These are phyloP conservation scores for Himalopsyche japonica DNA, from an alignment of 2,888 invertebrate genomes.

Conservation along the genomic window DNA sequence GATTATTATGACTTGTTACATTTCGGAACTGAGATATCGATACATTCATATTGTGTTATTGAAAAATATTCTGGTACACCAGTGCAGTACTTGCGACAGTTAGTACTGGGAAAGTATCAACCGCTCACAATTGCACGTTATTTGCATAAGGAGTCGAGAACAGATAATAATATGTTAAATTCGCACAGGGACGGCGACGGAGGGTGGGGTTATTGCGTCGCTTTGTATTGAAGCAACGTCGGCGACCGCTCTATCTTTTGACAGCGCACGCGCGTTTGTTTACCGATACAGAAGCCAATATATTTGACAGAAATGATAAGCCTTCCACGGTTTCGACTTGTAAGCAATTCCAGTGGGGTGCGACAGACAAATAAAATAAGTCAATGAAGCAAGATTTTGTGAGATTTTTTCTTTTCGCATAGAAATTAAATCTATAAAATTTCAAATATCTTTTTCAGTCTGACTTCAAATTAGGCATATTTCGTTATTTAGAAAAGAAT, in stretches of 20 bases:
- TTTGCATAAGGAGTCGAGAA: neutral
- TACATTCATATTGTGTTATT: no score
- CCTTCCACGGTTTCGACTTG: neutral
- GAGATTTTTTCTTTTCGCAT: no score
- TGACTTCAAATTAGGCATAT: no score
- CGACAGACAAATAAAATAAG: no score
- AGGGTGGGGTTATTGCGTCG: neutral
- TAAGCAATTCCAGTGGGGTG: neutral
- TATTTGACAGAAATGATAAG: constrained; percentile 16
- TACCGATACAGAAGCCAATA: constrained; percentile 13
- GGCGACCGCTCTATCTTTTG: constrained; percentile 19
- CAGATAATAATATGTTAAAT: constrained; percentile 1
- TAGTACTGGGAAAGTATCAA: neutral
- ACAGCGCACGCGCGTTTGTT: constrained; percentile 29
- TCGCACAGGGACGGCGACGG: neutral
- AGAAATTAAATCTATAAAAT: no score
- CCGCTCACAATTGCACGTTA: neutral
- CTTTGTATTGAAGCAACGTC: constrained; percentile 18
- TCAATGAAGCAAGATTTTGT: no score
- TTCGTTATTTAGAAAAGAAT: no score
- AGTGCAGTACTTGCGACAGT: neutral
- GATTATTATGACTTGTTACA: no score
- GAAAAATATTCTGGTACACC: neutral
- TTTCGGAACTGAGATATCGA: no score
- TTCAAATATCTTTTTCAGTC: no score